These are phyloP conservation scores for Mesocricetus auratus DNA, from an alignment of 2,113 vertebrate genomes.

Conservation along the genomic window DNA sequence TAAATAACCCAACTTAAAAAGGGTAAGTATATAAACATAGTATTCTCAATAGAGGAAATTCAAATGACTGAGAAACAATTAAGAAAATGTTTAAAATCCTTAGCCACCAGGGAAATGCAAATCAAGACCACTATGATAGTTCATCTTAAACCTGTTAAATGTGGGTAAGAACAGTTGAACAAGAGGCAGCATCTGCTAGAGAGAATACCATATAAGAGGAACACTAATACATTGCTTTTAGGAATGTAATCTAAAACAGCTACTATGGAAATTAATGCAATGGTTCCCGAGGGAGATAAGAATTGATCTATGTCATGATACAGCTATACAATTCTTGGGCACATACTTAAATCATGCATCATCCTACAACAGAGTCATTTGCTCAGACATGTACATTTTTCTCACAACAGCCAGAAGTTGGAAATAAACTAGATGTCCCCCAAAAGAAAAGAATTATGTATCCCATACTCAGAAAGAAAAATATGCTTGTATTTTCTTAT, in stretches of 20 bases:
- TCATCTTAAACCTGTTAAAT: background rate
- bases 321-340: background rate
- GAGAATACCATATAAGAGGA: background rate
- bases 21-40: background rate
- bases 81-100: background rate
- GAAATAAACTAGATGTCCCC: background rate
- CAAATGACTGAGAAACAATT: background rate
- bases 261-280: background rate
- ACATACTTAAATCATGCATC: background rate
- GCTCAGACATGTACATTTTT: background rate
- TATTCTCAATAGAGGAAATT: background rate
- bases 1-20: background rate
- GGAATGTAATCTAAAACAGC: background rate
- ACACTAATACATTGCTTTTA: background rate
- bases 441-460: background rate
- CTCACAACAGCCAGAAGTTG: too few species aligned
- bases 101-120: background rate
- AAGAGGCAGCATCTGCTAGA: background rate
- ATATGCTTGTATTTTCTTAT: background rate
- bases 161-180: background rate
- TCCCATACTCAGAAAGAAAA: background rate
- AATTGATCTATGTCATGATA: background rate
- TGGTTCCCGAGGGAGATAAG: background rate
- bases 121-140: background rate
- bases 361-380: background rate